Percentiles rank a stretch among this genome's conserved stretches.
Conservation (phyloP, 1,140 invertebrate genomes). For the Brachionus asplanchnoidis region DNA sequence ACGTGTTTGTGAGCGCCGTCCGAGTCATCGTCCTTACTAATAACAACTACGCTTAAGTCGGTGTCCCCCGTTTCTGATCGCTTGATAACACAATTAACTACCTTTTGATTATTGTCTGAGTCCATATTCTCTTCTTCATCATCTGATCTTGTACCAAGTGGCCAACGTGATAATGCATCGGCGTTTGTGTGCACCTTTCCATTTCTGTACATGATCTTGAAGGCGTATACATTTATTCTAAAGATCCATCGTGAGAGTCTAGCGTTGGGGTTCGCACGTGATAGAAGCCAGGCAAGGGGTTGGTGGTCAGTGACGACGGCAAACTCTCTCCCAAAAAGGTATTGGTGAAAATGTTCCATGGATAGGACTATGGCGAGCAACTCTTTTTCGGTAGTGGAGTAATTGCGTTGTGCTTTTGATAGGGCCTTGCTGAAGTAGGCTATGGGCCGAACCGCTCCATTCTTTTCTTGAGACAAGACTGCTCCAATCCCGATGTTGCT, state of each 20-base stretch:
- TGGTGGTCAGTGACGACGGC: constrained; percentile 58
- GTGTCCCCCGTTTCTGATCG: neutral
- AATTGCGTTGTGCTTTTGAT: constrained; percentile 37
- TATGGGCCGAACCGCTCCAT: neutral
- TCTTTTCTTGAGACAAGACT: constrained; percentile 40
- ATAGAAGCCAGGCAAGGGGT: constrained; percentile 53
- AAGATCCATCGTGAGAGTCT: neutral
- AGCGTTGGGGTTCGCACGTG: constrained; percentile 37
- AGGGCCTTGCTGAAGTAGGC: neutral
- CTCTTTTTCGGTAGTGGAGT: no score
- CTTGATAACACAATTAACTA: neutral
- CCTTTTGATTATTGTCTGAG: neutral
- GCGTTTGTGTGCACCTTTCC: neutral
- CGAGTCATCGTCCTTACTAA: no score
- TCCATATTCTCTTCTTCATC: neutral
- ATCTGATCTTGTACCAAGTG: neutral
- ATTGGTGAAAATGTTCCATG: constrained; percentile 53
- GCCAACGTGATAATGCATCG: constrained; percentile 43
- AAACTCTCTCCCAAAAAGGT: constrained; percentile 56
- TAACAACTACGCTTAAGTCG: no score
- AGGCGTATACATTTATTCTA: neutral
- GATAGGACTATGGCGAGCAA: constrained; percentile 55
- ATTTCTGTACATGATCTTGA: neutral
- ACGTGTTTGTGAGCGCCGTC: no score
- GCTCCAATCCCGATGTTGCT: constrained; percentile 41